phyloP scores from a whole-genome alignment of 2,797 vertebrate genomes.

The Lemur catta region DNA sequence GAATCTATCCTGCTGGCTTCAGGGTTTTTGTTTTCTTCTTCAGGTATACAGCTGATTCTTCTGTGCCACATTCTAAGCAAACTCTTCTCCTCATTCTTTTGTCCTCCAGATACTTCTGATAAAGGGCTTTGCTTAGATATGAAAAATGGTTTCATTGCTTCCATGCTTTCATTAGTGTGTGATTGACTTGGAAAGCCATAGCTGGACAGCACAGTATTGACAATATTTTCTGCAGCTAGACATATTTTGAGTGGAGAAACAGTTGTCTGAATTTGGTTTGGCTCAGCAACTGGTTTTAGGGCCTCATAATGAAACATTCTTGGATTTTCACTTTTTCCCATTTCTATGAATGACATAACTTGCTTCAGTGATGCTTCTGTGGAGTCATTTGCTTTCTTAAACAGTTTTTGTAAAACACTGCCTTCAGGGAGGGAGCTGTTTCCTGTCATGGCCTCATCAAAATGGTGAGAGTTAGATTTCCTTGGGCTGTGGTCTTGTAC shows the following conservation, averaged over 20 bases:
- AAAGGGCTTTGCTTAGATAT: conserved; percentile 29
- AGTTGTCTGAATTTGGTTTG: conserved; percentile 48
- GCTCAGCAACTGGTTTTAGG: background rate
- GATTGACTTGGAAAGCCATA: conserved; percentile 60
- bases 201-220: conserved; percentile 66
- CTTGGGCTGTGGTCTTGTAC: background rate
- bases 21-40: background rate
- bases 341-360: conserved; percentile 60
- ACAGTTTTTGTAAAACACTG: conserved; percentile 74
- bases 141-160: conserved; percentile 72
- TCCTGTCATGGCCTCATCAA: background rate
- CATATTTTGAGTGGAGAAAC: conserved; percentile 72
- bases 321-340: conserved; percentile 56
- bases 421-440: conserved; percentile 61
- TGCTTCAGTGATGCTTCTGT: conserved; percentile 52
- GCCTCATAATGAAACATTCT: conserved; percentile 62
- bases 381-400: conserved; percentile 63
- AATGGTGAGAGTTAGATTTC: background rate
- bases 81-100: background rate
- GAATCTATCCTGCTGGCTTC: background rate
- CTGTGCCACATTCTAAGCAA: conserved; percentile 1
- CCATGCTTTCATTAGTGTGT: background rate
- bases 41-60: background rate
- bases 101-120: background rate
- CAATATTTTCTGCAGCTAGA: conserved; percentile 74